Evolutionary conservation across 2,797 vertebrate species (phyloP), one percentile per base, ranked within the genome.

Genomic region (Macrochelys suwanniensis): DNA sequence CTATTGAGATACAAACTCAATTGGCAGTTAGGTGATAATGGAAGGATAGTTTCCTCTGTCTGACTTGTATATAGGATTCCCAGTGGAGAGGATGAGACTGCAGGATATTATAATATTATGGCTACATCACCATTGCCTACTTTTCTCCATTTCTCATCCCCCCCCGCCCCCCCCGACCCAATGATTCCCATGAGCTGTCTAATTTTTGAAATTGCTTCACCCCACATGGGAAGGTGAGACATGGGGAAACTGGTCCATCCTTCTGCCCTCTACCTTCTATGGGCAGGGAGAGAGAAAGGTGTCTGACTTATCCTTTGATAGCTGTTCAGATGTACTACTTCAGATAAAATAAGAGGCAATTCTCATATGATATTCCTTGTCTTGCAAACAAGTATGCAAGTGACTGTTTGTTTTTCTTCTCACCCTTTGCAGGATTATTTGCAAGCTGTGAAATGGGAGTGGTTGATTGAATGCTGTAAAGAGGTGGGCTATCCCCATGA

Each of bases 161-260:
- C 25, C 25, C 56, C 10, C n/a, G n/a, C n/a, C n/a, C n/a, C n/a
- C n/a, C n/a, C n/a, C n/a, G n/a, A n/a, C 19, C 53, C 19, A 26
- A 10, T 81, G n/a, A 53, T 1, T 59, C 31, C 85, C 71, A 80
- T 50, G n/a, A 21, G 31, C 50, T 13, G n/a, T 37, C 23, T 53
- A 80, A n/a, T 51, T 79, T 59, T 15, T 0, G 0, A 11, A 26
- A 57, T 65, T 17, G 7, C 5, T 12, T 71, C 25, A 79, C 50
- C 9, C 19, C 28, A n/a, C 71, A 74, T 8, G 17, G 23, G 74
- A 65, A 65, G 5, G 5, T 13, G 51, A 80, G 28, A 23, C 84
- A 49, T 13, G n/a, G 82, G 15, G 11, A 49, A 1, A 28, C 26
- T 84, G 7, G 76, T 11, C 21, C 53, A 37, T 4, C 53, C 45